These are phyloP conservation scores for Zenarchopterus dispar DNA, from an alignment of 2,797 vertebrate genomes.

Conservation along the genomic window DNA sequence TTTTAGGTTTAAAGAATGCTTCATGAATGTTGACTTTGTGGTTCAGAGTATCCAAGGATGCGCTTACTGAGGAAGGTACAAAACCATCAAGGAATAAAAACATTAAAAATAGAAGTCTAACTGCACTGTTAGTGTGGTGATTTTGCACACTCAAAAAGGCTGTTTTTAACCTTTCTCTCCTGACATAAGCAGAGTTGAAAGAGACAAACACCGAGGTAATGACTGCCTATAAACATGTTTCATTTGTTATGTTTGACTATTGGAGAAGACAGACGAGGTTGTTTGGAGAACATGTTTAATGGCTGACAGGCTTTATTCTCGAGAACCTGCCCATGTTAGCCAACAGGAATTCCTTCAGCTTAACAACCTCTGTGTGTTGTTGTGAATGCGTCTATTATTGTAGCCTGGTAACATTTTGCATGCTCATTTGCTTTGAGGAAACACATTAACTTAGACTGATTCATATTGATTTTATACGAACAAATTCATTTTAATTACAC, in stretches of 20 bases:
- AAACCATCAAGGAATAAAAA: background rate
- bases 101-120: background rate
- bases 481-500: too few species aligned
- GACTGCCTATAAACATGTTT: conserved; percentile 54
- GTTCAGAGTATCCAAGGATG: conserved; percentile 8
- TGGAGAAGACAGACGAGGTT: conserved; percentile 31
- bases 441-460: too few species aligned
- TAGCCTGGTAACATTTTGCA: too few species aligned
- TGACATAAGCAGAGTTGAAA: conserved; percentile 50
- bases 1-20: background rate
- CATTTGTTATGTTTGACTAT: conserved; percentile 52
- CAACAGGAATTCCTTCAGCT: conserved; percentile 28
- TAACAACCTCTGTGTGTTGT: too few species aligned
- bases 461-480: too few species aligned
- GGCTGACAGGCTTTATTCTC: conserved; percentile 36
- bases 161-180: conserved; percentile 21
- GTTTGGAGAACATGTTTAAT: conserved; percentile 49
- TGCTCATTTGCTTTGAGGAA: too few species aligned
- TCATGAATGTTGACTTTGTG: background rate
- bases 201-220: conserved; percentile 39
- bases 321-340: conserved; percentile 45
- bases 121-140: background rate
- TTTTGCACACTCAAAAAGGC: conserved; percentile 9
- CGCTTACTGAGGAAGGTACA: background rate
- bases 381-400: too few species aligned